A percentile compares a stretch with the other conserved stretches of the same genome.
Evolutionary conservation across 2,113 vertebrate species (phyloP).

Genomic region (Brachypodius melanocephalos): DNA sequence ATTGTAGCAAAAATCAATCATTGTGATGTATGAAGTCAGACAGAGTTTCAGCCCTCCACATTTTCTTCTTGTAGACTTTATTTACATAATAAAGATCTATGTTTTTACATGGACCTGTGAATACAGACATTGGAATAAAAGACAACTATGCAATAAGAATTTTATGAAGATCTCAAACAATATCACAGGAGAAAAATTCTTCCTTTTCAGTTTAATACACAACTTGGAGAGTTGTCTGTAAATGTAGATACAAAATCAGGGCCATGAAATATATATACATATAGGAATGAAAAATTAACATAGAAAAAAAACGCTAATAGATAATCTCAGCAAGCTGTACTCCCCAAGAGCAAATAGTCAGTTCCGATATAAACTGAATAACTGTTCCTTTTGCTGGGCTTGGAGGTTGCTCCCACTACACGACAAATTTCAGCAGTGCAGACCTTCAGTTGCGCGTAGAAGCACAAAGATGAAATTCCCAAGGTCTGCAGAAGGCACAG

Average conservation of each 20-base stretch:
- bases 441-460: accelerated
- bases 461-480: neutral
- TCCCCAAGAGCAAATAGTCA: neutral
- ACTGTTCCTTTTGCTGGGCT: neutral
- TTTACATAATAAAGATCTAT: neutral
- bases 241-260: neutral
- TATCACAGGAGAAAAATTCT: neutral
- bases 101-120: neutral
- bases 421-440: accelerated
- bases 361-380: neutral
- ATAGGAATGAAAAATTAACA: neutral
- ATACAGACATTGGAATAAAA: neutral
- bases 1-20: neutral
- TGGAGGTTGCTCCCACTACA: accelerated
- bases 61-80: neutral
- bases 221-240: neutral
- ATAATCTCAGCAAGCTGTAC: neutral
- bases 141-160: neutral
- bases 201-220: neutral
- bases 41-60: neutral
- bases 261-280: neutral
- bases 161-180: neutral
- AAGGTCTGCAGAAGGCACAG: neutral
- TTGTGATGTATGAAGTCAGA: neutral
- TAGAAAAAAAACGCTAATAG: neutral